Evolutionary conservation across 1,140 invertebrate species (phyloP).

Genomic region (Gyrodactylus bullatarudis): DNA sequence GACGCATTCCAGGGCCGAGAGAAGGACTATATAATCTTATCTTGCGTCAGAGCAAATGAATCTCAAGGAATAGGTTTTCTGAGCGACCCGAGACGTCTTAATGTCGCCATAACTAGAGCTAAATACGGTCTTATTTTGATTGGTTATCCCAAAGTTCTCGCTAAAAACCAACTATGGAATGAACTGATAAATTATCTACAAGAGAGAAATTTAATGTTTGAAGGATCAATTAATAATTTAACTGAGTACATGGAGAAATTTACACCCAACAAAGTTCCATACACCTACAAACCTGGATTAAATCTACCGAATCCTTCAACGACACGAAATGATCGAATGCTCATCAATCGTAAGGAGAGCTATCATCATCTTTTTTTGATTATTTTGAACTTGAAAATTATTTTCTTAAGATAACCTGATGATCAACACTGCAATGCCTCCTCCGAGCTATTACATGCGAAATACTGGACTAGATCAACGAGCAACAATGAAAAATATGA

Average conservation of each 20-base stretch:
- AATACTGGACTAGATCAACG: no score
- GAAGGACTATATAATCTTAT: conserved; percentile 79
- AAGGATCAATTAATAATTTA: conserved; percentile 79
- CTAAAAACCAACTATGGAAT: conserved; percentile 92
- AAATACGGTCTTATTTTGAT: conserved; percentile 60
- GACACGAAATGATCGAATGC: background rate
- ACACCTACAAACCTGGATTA: background rate
- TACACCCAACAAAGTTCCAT: conserved; percentile 7
- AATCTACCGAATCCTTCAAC: background rate
- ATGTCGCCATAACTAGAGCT: conserved; percentile 80
- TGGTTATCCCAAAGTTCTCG: conserved; percentile 87
- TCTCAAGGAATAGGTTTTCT: conserved; percentile 67
- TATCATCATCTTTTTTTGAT: no score
- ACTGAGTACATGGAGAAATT: conserved; percentile 87
- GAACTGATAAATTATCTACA: conserved; percentile 87
- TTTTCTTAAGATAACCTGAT: background rate
- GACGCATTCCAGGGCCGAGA: conserved; percentile 81
- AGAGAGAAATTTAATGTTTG: conserved; percentile 76
- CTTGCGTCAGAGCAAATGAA: conserved; percentile 55
- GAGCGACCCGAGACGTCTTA: conserved; percentile 75
- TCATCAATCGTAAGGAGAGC: background rate
- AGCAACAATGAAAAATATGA: no score
- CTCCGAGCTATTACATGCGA: background rate
- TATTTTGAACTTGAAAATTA: no score
- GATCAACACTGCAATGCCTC: background rate